A percentile compares a stretch with the other conserved stretches of the same genome.
Evolutionary conservation across 2,888 invertebrate species (phyloP).

Genomic region (Byasa hedistus): DNA sequence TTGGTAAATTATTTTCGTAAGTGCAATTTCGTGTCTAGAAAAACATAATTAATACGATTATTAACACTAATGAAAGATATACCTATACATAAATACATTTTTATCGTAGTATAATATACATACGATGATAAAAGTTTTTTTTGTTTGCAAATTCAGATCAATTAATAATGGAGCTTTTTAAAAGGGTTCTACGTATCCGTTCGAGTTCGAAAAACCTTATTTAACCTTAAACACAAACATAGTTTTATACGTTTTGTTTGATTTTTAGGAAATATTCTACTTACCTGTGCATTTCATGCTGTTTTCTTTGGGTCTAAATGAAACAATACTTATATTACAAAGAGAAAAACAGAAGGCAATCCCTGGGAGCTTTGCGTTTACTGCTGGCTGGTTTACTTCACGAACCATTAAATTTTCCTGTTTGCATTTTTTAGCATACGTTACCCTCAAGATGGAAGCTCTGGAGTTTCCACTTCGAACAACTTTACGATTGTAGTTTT

Average conservation of each 20-base stretch:
- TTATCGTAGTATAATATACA: too few species aligned
- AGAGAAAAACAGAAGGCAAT: constrained; percentile 63
- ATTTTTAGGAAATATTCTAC: neutral
- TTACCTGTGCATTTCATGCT: neutral
- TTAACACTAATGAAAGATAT: too few species aligned
- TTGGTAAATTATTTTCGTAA: too few species aligned
- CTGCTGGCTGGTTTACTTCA: constrained; percentile 69
- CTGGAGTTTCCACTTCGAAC: constrained; percentile 42
- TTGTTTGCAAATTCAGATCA: neutral
- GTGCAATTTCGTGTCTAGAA: too few species aligned
- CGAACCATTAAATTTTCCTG: constrained; percentile 79
- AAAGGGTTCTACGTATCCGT: neutral
- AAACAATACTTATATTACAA: constrained; percentile 47
- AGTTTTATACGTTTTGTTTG: neutral
- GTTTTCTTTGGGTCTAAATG: constrained; percentile 16
- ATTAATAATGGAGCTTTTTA: neutral
- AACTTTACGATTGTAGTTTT: constrained; percentile 72
- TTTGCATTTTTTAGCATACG: constrained; percentile 80
- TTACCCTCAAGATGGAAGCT: constrained; percentile 58
- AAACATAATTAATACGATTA: too few species aligned
- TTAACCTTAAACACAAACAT: neutral
- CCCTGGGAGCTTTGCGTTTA: constrained; percentile 57
- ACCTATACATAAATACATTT: too few species aligned
- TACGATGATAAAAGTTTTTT: neutral
- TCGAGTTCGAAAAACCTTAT: neutral